phyloP scores from a whole-genome alignment of 2,113 vertebrate species.

The Bufo gargarizans region DNA sequence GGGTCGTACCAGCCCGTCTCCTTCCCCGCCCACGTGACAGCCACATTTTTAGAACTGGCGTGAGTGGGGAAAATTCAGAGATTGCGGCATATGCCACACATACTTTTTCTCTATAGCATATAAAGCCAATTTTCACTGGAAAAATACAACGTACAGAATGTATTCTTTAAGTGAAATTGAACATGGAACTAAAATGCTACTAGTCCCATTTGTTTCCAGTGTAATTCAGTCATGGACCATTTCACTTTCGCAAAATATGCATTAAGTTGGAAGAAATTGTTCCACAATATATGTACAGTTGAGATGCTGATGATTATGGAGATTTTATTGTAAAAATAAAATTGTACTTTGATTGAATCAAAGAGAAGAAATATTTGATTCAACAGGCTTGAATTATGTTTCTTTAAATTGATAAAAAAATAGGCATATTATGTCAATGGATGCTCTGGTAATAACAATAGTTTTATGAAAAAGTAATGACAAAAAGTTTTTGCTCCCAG shows the following conservation, averaged over 20 bases:
- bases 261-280: slow-evolving; percentile 35
- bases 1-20: no score
- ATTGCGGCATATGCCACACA: neutral
- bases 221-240: slow-evolving; percentile 23
- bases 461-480: slow-evolving; percentile 12
- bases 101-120: neutral
- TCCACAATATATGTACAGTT: slow-evolving; percentile 18
- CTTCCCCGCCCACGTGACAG: no score
- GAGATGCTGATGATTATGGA: slow-evolving; percentile 24
- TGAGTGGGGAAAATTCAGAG: neutral
- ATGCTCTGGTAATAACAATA: slow-evolving; percentile 20
- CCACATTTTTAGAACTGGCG: no score
- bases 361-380: slow-evolving; percentile 42
- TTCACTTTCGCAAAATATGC: slow-evolving; percentile 32
- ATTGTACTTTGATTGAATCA: slow-evolving; percentile 39
- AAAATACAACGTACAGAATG: neutral
- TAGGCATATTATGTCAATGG: neutral
- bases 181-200: slow-evolving; percentile 14
- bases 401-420: slow-evolving; percentile 19
- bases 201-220: slow-evolving; percentile 19
- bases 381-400: slow-evolving; percentile 38
- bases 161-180: slow-evolving; percentile 24
- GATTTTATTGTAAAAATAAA: slow-evolving; percentile 49
- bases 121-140: neutral
- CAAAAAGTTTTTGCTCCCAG: neutral